These are phyloP conservation scores for Watsonalla binaria DNA, from an alignment of 2,888 invertebrate species.

Conservation along the genomic window DNA sequence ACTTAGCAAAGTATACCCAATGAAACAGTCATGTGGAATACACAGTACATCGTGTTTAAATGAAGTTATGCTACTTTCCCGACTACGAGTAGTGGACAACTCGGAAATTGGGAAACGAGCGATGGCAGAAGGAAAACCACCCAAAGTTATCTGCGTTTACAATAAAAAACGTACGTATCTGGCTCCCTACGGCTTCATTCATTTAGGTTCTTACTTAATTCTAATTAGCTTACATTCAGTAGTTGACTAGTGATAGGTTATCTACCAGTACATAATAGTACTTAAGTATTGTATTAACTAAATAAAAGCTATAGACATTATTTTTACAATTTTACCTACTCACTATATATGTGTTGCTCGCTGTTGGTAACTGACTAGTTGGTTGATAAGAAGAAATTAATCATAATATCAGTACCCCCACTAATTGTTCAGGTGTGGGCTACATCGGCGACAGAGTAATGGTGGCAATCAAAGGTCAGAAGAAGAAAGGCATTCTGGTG, in stretches of 20 bases:
- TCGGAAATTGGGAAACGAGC: conserved; percentile 96
- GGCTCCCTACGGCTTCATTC: not conserved
- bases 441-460: conserved; percentile 90
- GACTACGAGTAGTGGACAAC: conserved; percentile 97
- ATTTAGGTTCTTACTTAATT: too few species aligned
- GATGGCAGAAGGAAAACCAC: conserved; percentile 96
- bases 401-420: too few species aligned
- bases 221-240: too few species aligned
- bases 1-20: conserved; percentile 35
- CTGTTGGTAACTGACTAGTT: too few species aligned
- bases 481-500: conserved; percentile 90
- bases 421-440: conserved; percentile 61
- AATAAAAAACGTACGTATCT: conserved; percentile 81
- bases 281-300: too few species aligned
- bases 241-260: too few species aligned
- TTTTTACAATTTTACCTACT: too few species aligned
- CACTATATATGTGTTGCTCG: too few species aligned
- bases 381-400: too few species aligned
- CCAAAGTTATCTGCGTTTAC: conserved; percentile 95
- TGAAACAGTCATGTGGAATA: conserved; percentile 48
- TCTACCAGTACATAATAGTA: too few species aligned
- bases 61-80: conserved; percentile 86
- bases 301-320: too few species aligned
- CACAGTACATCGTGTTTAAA: conserved; percentile 79
- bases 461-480: conserved; percentile 96